Percentiles rank a stretch among this genome's conserved stretches.
Evolutionary conservation across 2,113 vertebrate species (phyloP).

Genomic region (Suricata suricatta): DNA sequence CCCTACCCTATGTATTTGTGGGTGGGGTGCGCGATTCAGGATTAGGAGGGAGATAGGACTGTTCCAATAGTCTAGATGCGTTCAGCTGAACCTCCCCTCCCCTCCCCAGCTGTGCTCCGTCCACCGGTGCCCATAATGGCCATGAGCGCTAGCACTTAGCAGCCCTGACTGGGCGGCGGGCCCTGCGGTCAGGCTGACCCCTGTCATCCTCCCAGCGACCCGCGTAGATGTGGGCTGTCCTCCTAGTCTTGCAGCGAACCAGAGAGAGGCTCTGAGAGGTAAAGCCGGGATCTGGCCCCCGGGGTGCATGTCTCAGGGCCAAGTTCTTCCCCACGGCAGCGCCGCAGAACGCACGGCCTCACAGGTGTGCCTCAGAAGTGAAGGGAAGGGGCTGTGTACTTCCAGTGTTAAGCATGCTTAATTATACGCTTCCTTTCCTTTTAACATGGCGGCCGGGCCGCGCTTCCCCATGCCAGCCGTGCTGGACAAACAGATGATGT

Average conservation of each 20-base stretch:
- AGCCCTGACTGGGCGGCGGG: neutral
- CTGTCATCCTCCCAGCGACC: neutral
- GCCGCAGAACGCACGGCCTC: neutral
- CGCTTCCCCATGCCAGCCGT: neutral
- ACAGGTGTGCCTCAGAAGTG: neutral
- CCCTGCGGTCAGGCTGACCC: neutral
- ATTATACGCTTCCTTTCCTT: neutral
- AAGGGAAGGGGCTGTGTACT: neutral
- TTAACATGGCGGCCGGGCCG: neutral
- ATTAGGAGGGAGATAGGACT: neutral
- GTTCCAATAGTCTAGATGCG: neutral
- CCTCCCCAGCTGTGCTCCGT: neutral
- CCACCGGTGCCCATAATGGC: neutral
- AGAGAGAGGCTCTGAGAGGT: neutral
- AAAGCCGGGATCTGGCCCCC: neutral
- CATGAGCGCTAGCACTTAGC: neutral
- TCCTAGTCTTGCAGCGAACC: neutral
- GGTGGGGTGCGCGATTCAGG: neutral
- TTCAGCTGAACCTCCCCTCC: too few species aligned
- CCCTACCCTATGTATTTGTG: fast-evolving
- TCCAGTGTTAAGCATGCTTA: neutral
- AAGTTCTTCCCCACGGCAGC: neutral
- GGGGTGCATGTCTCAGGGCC: neutral
- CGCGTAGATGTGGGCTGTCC: neutral
- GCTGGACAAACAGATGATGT: neutral